Evolutionary conservation across 2,797 vertebrate genomes (phyloP).

Genomic region (Myotis planiceps): DNA sequence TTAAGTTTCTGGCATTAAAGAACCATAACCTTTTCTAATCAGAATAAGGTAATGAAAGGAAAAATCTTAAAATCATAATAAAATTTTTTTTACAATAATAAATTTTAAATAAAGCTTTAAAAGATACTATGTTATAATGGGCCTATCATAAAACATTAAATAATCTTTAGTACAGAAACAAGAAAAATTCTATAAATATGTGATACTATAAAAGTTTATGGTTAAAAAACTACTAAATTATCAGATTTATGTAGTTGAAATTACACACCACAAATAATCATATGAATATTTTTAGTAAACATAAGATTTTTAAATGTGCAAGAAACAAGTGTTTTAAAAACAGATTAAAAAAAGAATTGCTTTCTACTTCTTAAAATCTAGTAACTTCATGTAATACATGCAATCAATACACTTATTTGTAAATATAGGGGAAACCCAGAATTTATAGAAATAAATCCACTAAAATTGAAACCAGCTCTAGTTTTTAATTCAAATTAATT

Average conservation of each 20-base stretch:
- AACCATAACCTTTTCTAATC: background rate
- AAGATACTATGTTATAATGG: background rate
- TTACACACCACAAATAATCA: background rate
- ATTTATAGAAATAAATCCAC: slow-evolving; percentile 24
- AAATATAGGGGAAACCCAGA: background rate
- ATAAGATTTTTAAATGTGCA: background rate
- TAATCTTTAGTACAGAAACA: background rate
- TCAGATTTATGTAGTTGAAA: background rate
- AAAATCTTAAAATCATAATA: slow-evolving; percentile 40
- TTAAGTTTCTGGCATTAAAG: slow-evolving; percentile 42
- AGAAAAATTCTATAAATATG: background rate
- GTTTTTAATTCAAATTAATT: slow-evolving; percentile 43
- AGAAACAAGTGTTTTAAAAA: background rate
- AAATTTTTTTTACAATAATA: background rate
- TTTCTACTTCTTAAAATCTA: slow-evolving; percentile 9
- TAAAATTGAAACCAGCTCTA: slow-evolving; percentile 47
- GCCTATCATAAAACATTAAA: background rate
- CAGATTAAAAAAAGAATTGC: background rate
- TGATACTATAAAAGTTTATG: slow-evolving; percentile 10
- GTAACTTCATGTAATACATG: background rate
- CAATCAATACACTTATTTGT: slow-evolving; percentile 40
- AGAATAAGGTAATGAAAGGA: slow-evolving; percentile 32
- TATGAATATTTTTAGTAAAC: background rate
- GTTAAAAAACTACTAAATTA: slow-evolving; percentile 15
- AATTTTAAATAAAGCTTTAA: slow-evolving; percentile 17